Evolutionary conservation across 2,797 vertebrate genomes (phyloP), one percentile per base, ranked within the genome.

Genomic region (Xiphophorus birchmanni): DNA sequence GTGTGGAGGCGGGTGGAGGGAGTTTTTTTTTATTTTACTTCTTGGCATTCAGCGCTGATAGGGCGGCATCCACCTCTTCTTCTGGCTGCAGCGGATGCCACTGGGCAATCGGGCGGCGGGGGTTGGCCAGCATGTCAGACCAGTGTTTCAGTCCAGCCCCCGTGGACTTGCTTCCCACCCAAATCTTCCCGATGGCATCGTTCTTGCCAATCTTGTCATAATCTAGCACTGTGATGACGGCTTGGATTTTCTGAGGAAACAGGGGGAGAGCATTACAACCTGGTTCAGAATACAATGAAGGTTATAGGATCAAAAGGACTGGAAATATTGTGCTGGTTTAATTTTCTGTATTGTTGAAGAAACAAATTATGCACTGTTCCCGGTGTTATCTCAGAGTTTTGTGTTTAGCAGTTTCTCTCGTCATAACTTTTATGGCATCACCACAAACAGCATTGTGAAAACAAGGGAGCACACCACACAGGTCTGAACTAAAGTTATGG

Each of bases 151-250:
- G 97, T 95, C 97, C 98, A 0, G 97, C 97, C 90, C 98, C 98
- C 0, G 96, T 95, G 79, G 97, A 83, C 48, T 97, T 99, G 95
- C 94, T 97, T 86, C 98, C 98, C 3, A 99, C 97, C 84, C 96
- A 98, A 93, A 99, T 97, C 95, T 99, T 99, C 69, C 98, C 98
- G 0, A 99, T 99, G 94, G 98, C 98, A 37, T 99, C 98, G 0
- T 99, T 99, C 95, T 99, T 99, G 83, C 98, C 98, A 82, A 99
- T 96, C 94, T 99, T 99, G 96, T 99, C 98, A 0, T 99, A 99
- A 95, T 99, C 98, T 92, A 99, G 95, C 88, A 99, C 98, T 0
- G 98, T 99, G 96, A 99, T 96, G 85, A 98, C 98, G 65, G 98
- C 98, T 89, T 96, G 97, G 88, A 99, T 98, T 97, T 99, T 99